Percentiles rank a stretch among this genome's conserved stretches.
Evolutionary conservation across 92 coral and sea anemone genomes (phyloP).

Genomic region (Virgularia gustaviana): DNA sequence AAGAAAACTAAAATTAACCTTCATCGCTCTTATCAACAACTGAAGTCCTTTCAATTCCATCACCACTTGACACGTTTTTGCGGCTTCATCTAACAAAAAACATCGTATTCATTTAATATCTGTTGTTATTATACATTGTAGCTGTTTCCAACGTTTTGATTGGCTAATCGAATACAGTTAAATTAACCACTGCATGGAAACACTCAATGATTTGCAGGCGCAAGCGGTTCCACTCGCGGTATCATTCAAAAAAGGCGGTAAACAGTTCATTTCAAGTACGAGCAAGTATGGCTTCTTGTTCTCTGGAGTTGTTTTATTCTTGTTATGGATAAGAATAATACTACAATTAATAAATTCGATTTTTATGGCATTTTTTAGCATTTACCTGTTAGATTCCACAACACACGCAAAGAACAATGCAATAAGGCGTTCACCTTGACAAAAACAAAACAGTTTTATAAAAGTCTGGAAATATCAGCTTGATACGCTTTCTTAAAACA

Average conservation of each 20-base stretch:
- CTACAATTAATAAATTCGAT: neutral
- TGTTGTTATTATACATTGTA: neutral
- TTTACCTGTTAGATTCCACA: constrained; percentile 27
- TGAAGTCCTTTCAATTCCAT: neutral
- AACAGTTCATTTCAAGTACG: too few relatives aligned
- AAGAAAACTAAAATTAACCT: neutral
- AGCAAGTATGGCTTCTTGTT: too few relatives aligned
- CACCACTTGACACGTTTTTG: constrained; percentile 8
- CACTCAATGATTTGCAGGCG: too few relatives aligned
- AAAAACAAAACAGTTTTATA: neutral
- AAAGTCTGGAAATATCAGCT: too few relatives aligned
- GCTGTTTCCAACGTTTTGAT: neutral
- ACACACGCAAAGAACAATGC: constrained; percentile 14
- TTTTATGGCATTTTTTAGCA: neutral
- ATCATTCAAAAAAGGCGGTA: too few relatives aligned
- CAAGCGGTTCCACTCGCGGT: too few relatives aligned
- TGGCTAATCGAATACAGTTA: too few relatives aligned
- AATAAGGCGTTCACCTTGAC: constrained; percentile 15
- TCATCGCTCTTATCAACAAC: constrained; percentile 5
- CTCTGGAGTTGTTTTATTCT: too few relatives aligned
- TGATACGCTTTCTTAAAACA: too few relatives aligned
- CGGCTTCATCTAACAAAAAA: constrained; percentile 23
- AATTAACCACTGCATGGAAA: too few relatives aligned
- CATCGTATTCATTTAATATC: neutral
- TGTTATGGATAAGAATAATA: too few relatives aligned